Percentiles rank a stretch among this genome's conserved stretches.
Conservation (phyloP, 1,140 invertebrate species). For the Macrotrachela quadricornifera region DNA sequence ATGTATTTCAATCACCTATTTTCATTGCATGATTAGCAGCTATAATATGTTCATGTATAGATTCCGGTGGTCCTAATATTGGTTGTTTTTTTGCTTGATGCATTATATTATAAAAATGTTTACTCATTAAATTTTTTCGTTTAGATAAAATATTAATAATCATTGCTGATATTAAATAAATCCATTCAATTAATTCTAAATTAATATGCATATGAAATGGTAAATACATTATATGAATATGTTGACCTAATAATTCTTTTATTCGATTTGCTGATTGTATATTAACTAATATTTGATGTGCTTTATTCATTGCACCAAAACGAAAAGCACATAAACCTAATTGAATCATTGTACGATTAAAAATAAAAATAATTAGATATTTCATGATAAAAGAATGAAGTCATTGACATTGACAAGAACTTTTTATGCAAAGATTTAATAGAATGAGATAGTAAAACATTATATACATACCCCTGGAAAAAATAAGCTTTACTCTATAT, state of each 20-base stretch:
- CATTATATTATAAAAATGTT: constrained; percentile 94
- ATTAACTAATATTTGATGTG: constrained; percentile 86
- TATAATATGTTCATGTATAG: constrained; percentile 95
- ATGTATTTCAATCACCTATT: constrained; percentile 84
- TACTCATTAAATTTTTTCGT: constrained; percentile 86
- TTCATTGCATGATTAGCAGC: constrained; percentile 94
- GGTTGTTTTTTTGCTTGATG: constrained; percentile 81
- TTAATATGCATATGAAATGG: constrained; percentile 99
- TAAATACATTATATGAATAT: constrained; percentile 58
- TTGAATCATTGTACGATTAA: constrained; percentile 93
- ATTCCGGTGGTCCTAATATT: constrained; percentile 89
- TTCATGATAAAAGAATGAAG: too few relatives aligned
- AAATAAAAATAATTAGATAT: too few relatives aligned
- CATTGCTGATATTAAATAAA: constrained; percentile 96
- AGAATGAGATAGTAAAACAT: too few relatives aligned
- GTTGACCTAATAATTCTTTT: constrained; percentile 85
- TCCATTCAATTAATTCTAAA: constrained; percentile 87
- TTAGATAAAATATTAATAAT: constrained; percentile 91
- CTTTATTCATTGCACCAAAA: constrained; percentile 87
- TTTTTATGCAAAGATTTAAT: too few relatives aligned
- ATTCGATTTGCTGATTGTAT: constrained; percentile 91
- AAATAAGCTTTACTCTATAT: too few relatives aligned
- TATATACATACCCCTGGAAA: too few relatives aligned
- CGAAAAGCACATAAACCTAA: constrained; percentile 90
- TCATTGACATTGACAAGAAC: too few relatives aligned